These are phyloP conservation scores for Leucoma salicis DNA, from an alignment of 2,888 invertebrate genomes.

Conservation along the genomic window DNA sequence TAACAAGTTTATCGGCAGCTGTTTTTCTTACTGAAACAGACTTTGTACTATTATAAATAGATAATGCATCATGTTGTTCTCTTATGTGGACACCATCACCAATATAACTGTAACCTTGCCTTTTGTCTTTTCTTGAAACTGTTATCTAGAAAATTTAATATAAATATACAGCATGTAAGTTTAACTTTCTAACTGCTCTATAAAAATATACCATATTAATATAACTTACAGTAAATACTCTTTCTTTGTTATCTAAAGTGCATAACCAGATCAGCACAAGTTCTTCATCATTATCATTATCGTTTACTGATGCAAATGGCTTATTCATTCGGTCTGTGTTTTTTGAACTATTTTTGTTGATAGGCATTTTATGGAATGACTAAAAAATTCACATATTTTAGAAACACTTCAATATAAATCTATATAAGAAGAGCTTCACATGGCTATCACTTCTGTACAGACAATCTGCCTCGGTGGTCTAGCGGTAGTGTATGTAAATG, in stretches of 20 bases:
- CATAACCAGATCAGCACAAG: conserved; percentile 43
- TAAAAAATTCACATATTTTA: no score
- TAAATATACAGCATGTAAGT: no score
- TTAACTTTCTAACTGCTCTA: no score
- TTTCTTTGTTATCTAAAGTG: conserved; percentile 29
- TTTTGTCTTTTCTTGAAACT: conserved; percentile 34
- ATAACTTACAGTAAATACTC: conserved; percentile 29
- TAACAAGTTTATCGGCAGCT: conserved; percentile 30
- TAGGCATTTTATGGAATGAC: background rate
- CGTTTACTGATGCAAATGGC: background rate
- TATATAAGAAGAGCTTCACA: no score
- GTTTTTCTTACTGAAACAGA: conserved; percentile 37
- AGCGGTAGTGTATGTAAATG: no score
- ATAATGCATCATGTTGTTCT: conserved; percentile 33
- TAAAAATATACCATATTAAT: no score
- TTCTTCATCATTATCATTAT: conserved; percentile 24
- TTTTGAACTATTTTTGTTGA: background rate
- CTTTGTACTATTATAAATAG: conserved; percentile 31
- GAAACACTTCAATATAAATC: no score
- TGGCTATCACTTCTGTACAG: no score
- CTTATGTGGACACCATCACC: conserved; percentile 42
- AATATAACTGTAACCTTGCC: conserved; percentile 38
- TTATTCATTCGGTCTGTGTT: background rate
- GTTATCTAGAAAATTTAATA: conserved; percentile 27
- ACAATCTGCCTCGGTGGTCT: no score